Evolutionary conservation across 2,113 vertebrate genomes (phyloP).

Genomic region (Psettodes erumei): DNA sequence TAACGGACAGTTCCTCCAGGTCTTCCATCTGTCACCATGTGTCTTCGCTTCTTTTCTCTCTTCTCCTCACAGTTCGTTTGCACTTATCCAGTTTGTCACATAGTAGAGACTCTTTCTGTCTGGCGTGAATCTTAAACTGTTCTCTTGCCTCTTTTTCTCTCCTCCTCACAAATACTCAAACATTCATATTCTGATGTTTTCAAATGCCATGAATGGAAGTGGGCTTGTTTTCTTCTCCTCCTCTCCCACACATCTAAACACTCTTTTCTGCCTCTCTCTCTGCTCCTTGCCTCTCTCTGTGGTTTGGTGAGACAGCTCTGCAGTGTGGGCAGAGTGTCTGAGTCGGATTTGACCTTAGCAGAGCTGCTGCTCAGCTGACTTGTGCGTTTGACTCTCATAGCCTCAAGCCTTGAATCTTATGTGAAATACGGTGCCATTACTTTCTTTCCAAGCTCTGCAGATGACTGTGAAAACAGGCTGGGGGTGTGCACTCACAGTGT

Average conservation of each 20-base stretch:
- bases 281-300: slow-evolving; percentile 22
- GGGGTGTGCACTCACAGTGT: slow-evolving; percentile 2
- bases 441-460: slow-evolving; percentile 20
- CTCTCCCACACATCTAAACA: slow-evolving; percentile 64
- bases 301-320: slow-evolving; percentile 65
- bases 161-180: slow-evolving; percentile 13
- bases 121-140: background rate
- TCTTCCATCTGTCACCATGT: background rate
- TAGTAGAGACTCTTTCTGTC: background rate
- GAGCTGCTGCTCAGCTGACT: slow-evolving; percentile 54
- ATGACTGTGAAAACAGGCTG: slow-evolving; percentile 15
- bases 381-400: slow-evolving; percentile 55
- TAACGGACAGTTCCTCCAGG: background rate
- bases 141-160: background rate
- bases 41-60: background rate
- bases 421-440: slow-evolving; percentile 48
- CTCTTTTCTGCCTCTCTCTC: background rate
- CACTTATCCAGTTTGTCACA: background rate
- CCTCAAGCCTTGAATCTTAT: slow-evolving; percentile 40
- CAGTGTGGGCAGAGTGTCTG: slow-evolving; percentile 75
- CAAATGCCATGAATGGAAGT: slow-evolving; percentile 58
- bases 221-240: slow-evolving; percentile 23
- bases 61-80: background rate
- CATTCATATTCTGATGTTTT: slow-evolving; percentile 6
- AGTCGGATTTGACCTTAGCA: slow-evolving; percentile 68